These are phyloP conservation scores for Nemotelus pantherinus DNA, from an alignment of 2,888 invertebrate species.

Conservation along the genomic window DNA sequence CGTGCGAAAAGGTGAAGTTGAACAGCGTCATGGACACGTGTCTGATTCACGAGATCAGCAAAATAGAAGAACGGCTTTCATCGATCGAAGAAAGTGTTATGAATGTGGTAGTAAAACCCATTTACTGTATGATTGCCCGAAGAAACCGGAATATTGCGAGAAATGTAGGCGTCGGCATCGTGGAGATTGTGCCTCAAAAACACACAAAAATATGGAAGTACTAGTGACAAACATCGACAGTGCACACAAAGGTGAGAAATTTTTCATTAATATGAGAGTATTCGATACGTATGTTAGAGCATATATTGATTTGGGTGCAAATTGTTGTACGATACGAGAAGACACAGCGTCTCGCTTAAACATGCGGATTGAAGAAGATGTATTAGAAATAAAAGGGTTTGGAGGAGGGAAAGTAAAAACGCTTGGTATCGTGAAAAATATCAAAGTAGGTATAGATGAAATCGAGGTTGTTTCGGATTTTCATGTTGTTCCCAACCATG, in stretches of 20 bases:
- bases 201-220: neutral
- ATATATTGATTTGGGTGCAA: neutral
- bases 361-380: neutral
- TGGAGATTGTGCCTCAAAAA: neutral
- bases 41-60: slow-evolving; percentile 5
- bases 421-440: neutral
- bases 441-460: neutral
- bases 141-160: neutral
- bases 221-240: neutral
- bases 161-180: neutral
- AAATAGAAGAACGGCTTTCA: neutral
- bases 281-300: neutral
- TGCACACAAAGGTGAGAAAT: neutral
- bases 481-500: neutral
- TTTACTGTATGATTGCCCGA: neutral
- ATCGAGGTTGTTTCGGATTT: neutral
- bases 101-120: slow-evolving; percentile 13
- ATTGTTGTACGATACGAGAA: neutral
- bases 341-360: neutral
- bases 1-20: neutral
- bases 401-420: neutral
- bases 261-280: neutral
- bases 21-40: neutral
- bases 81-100: slow-evolving; percentile 10
- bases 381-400: neutral